Percentiles rank a stretch among this genome's conserved stretches.
Conservation (phyloP, 2,888 invertebrate genomes). For the Tiliacea aurago region DNA sequence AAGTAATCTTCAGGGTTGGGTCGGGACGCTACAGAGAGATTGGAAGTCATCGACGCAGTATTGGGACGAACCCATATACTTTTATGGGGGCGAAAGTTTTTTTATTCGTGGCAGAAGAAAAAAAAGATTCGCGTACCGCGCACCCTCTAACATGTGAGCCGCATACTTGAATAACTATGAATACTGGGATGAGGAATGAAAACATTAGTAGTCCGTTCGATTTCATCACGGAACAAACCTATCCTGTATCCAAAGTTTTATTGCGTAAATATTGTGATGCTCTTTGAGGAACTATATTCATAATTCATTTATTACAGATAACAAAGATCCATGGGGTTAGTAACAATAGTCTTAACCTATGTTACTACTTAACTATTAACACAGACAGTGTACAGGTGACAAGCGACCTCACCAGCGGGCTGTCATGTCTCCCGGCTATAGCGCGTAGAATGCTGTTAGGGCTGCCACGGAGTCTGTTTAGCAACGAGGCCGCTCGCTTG, state of each 20-base stretch:
- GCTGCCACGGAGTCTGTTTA: no score
- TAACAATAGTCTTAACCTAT: no score
- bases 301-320: no score
- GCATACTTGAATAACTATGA: slow-evolving; percentile 82
- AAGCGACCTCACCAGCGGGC: no score
- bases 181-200: slow-evolving; percentile 76
- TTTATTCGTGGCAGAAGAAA: slow-evolving; percentile 86
- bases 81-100: slow-evolving; percentile 88
- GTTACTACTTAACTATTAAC: no score
- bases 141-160: slow-evolving; percentile 77
- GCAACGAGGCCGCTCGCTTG: no score
- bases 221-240: slow-evolving; percentile 75
- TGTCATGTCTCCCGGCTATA: no score
- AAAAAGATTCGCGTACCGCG: slow-evolving; percentile 85
- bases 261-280: slow-evolving; percentile 67
- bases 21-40: slow-evolving; percentile 87
- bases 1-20: slow-evolving; percentile 89
- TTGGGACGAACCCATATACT: slow-evolving; percentile 90
- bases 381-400: no score
- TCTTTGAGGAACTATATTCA: slow-evolving; percentile 28
- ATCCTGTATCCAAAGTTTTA: slow-evolving; percentile 66
- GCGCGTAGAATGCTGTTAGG: no score
- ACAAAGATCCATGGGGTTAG: no score
- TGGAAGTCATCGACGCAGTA: slow-evolving; percentile 89
- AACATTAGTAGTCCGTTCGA: slow-evolving; percentile 79